Evolutionary conservation across 2,888 invertebrate genomes (phyloP), one percentile per base, ranked within the genome.

Genomic region (Tethea ocularis): DNA sequence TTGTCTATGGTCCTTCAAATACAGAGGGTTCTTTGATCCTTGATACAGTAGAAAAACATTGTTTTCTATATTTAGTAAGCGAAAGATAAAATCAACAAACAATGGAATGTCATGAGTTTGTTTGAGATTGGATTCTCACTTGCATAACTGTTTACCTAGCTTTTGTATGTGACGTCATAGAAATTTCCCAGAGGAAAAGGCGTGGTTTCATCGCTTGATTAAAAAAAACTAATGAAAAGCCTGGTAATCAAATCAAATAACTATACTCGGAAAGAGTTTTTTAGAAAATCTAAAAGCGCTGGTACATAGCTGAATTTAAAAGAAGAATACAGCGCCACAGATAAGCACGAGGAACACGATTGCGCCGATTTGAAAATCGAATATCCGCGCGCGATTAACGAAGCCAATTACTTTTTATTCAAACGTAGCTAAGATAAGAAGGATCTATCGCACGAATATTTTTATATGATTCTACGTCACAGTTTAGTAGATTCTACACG

Each of bases 1-100:
- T 76, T 92, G 93, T 75, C 84, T 93, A 33, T 87, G 86, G 80
- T 88, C 90, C 26, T 92, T 92, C 67, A 93, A 92, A 68, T 93
- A 90, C 69, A 88, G 83, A 86, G 79, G 77, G 51, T 78, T 83
- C 57, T 81, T 77, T 70, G 83, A 85, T 65, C 79, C 77, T 46
- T 79, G 80, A 80, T 72, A 62, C 54, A 59, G 57, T 59, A 59
- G 60, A 67, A 69, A 65, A 61, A 38, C 38, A n/a, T 54, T 52
- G 29, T 51, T 46, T 57, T 23, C 57, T 66, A 62, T 64, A 60
- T 59, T 62, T 62, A 63, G 61, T 53, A 24, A 64, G 51, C n/a
- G 46, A 46, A 1, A 72, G 77, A 79, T 78, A 80, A 76, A 61
- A 62, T 0, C 7, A 63, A 67, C 46, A 75, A 63, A 78, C 77